Conservation (phyloP, 53 echinoderm and acorn worm genomes). For the Pentamera pediparva region DNA sequence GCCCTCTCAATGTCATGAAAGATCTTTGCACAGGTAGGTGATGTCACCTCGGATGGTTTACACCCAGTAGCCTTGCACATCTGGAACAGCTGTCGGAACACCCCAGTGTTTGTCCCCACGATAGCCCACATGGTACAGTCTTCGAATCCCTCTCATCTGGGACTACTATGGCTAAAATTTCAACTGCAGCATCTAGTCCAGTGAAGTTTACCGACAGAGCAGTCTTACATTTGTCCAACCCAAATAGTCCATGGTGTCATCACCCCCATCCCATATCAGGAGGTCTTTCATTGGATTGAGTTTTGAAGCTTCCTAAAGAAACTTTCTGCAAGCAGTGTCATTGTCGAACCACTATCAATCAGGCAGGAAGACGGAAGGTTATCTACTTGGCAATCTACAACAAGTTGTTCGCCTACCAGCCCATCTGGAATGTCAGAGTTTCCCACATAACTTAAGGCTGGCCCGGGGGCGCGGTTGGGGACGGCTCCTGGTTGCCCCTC, state of each 20-base stretch:
- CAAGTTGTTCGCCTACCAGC: constrained; percentile 47
- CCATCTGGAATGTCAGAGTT: constrained; percentile 34
- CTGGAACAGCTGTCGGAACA: constrained; percentile 2
- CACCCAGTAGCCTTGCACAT: background rate
- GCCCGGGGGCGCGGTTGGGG: no score
- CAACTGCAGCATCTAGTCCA: background rate
- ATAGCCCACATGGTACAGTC: background rate
- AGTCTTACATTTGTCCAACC: no score
- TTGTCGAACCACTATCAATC: constrained; percentile 55
- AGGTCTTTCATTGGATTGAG: no score
- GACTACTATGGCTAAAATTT: constrained; percentile 17
- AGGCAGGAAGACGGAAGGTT: constrained; percentile 13
- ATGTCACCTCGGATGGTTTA: background rate
- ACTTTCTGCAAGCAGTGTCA: constrained; percentile 38
- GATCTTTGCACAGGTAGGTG: background rate
- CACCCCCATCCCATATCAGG: no score
- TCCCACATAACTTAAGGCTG: background rate
- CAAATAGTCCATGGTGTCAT: no score
- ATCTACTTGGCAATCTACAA: constrained; percentile 40
- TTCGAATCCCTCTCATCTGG: constrained; percentile 15
- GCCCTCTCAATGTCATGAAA: background rate
- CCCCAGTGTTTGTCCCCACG: constrained; percentile 23
- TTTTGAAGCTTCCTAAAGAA: constrained; percentile 22
- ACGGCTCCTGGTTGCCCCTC: constrained; percentile 42
- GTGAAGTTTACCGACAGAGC: background rate